Evolutionary conservation across 1,140 invertebrate species (phyloP), one percentile per base, ranked within the genome.

Genomic region (Oryctes rhinoceros): DNA sequence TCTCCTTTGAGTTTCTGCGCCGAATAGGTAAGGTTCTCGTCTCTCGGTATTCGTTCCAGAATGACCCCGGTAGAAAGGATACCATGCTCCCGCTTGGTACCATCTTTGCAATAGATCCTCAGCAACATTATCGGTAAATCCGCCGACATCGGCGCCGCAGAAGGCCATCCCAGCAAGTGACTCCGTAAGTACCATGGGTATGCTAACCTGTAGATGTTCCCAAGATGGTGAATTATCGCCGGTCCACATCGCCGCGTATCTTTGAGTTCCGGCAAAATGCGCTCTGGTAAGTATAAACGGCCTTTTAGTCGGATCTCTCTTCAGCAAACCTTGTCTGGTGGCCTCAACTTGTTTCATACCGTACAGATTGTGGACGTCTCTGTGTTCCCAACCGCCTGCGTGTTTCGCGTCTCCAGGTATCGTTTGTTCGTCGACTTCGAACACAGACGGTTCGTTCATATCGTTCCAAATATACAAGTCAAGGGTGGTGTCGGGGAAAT

Each of bases 51-150:
- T 98, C 81, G 98, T 89, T 84, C 91, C 90, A 0, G 91, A 90
- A 84, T 92, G 91, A 4, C 89, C 89, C 77, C 91, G 88, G 88
- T 90, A 92, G 88, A 92, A 92, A 62, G 91, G 89, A 74, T 91
- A 88, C 75, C 75, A 76, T n/a, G 37, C 15, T 15, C 75, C 75
- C 3, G 44, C 75, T 76, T 99, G 98, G 86, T 99, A 98, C 98
- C 98, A 99, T 74, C 98, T 91, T 53, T 91, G 91, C 80, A 98
- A 91, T n/a, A 99, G 89, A 87, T 99, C 96, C 11, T 91, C 85
- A 82, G 98, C 95, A 0, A 97, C 97, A 88, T 98, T 97, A 80
- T 94, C 94, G 89, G 99, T 99, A 90, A 99, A 99, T 1, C 98
- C 98, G 15, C 96, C 97, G 80, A 99, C 93, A 89, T 99, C 98